These are phyloP conservation scores for Glaucopsyche alexis DNA, from an alignment of 2,888 invertebrate species.

Conservation along the genomic window DNA sequence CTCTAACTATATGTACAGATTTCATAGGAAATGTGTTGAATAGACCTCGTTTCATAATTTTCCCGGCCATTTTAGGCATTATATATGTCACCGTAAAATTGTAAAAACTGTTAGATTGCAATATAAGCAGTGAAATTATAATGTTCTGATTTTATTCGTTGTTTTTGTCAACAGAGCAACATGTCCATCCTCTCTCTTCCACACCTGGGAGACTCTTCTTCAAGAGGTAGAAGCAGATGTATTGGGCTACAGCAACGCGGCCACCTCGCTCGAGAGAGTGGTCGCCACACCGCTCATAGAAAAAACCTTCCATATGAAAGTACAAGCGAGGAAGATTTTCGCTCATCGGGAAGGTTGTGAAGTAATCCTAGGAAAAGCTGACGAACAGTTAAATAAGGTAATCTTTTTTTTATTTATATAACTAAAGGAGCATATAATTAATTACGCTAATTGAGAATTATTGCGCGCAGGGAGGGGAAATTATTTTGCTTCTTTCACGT, in stretches of 20 bases:
- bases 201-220: slow-evolving; percentile 93
- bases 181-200: slow-evolving; percentile 88
- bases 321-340: slow-evolving; percentile 94
- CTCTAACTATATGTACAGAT: too few species aligned
- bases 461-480: too few species aligned
- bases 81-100: too few species aligned
- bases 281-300: slow-evolving; percentile 91
- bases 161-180: slow-evolving; percentile 80
- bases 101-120: too few species aligned
- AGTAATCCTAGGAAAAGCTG: slow-evolving; percentile 90
- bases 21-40: too few species aligned
- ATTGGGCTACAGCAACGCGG: slow-evolving; percentile 90
- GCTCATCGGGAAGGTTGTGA: slow-evolving; percentile 94
- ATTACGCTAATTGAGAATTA: too few species aligned
- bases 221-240: slow-evolving; percentile 96
- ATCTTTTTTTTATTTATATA: not conserved
- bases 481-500: too few species aligned
- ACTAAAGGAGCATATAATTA: too few species aligned
- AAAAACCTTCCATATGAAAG: slow-evolving; percentile 93
- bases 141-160: not conserved
- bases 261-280: slow-evolving; percentile 87
- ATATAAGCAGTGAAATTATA: too few species aligned
- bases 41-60: too few species aligned
- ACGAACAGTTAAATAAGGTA: slow-evolving; percentile 78
- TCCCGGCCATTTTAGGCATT: too few species aligned